Conservation (phyloP, 23 tunicate genomes). For the Clavelina lepadiformis region DNA sequence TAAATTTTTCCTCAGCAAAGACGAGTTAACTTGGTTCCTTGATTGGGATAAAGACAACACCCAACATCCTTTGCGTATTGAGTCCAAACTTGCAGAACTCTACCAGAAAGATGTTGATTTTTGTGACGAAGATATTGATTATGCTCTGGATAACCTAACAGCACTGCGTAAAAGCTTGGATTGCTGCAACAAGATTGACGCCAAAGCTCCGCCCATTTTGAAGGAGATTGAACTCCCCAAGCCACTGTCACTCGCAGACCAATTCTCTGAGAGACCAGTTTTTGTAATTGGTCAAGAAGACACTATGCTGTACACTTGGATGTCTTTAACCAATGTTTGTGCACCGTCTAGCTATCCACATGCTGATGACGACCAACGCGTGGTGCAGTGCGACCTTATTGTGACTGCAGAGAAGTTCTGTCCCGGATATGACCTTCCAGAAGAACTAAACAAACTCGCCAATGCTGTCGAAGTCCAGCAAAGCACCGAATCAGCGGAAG, state of each 20-base stretch:
- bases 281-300: slow-evolving; percentile 44
- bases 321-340: slow-evolving; percentile 25
- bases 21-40: slow-evolving; percentile 14
- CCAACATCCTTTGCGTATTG: slow-evolving; percentile 25
- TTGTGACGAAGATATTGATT: slow-evolving; percentile 9
- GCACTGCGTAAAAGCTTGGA: slow-evolving; percentile 37
- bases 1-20: not conserved
- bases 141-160: slow-evolving; percentile 27
- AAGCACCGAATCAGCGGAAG: slow-evolving; percentile 42
- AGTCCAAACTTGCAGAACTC: slow-evolving; percentile 12
- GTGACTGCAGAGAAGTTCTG: slow-evolving; percentile 69
- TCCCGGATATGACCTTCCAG: slow-evolving; percentile 61
- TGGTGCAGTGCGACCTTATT: slow-evolving; percentile 55
- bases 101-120: not conserved
- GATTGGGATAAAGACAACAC: slow-evolving; percentile 12
- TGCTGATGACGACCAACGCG: slow-evolving; percentile 11
- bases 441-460: slow-evolving; percentile 52
- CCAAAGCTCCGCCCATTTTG: not conserved
- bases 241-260: slow-evolving; percentile 38
- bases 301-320: slow-evolving; percentile 14
- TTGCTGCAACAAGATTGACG: slow-evolving; percentile 4
- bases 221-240: slow-evolving; percentile 8
- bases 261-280: slow-evolving; percentile 43
- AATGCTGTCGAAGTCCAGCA: slow-evolving; percentile 56
- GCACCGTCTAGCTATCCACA: not conserved